These are phyloP conservation scores for Crypturellus undulatus DNA, from an alignment of 2,113 vertebrate genomes.

Conservation along the genomic window DNA sequence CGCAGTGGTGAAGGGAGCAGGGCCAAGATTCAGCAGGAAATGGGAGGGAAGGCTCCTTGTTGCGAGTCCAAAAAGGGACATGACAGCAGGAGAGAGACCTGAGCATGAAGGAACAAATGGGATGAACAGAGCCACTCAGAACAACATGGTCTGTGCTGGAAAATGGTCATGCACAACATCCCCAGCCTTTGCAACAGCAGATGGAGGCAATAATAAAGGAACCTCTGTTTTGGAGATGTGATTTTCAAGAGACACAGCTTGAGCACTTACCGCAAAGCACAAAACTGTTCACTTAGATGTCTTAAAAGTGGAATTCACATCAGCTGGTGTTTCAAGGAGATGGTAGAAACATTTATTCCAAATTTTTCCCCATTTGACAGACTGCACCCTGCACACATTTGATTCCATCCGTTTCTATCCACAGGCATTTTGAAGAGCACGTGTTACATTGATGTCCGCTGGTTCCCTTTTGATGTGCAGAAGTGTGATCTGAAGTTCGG, in stretches of 20 bases:
- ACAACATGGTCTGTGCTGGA: background rate
- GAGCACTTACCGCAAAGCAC: background rate
- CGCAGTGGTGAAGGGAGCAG: background rate
- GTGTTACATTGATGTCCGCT: slow-evolving; percentile 91
- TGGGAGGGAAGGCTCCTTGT: background rate
- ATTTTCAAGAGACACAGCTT: background rate
- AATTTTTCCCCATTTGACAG: background rate
- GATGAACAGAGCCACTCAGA: background rate
- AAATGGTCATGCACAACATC: background rate
- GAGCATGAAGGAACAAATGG: background rate
- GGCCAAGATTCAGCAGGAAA: background rate
- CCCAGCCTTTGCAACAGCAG: background rate
- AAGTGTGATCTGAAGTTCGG: slow-evolving; percentile 93
- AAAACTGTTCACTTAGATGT: background rate
- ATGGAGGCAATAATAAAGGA: background rate
- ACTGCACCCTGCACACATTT: background rate
- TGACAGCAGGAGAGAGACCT: background rate
- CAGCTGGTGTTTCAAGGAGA: background rate
- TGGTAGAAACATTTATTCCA: background rate
- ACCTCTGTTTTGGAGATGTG: background rate
- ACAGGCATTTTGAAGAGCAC: slow-evolving; percentile 80
- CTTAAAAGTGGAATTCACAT: background rate
- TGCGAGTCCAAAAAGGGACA: background rate
- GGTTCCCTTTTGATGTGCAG: slow-evolving; percentile 94
- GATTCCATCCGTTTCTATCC: background rate